phyloP scores from a whole-genome alignment of 1,140 invertebrate genomes.

The Diabrotica undecimpunctata region DNA sequence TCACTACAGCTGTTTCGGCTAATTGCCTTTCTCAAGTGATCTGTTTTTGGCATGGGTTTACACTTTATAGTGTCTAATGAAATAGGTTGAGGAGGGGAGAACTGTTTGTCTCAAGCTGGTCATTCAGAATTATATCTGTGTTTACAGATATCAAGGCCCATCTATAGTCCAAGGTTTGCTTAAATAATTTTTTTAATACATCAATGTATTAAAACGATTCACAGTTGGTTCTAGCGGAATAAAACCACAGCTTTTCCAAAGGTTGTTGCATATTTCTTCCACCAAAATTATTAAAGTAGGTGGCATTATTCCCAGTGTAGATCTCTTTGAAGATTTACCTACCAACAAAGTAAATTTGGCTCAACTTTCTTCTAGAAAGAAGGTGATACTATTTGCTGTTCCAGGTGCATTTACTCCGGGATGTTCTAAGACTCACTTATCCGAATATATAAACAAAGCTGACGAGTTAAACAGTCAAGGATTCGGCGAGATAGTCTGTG shows the following conservation, averaged over 20 bases:
- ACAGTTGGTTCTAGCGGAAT: neutral
- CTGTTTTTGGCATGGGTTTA: too few relatives aligned
- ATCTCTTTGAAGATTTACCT: conserved; percentile 81
- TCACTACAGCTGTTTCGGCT: too few relatives aligned
- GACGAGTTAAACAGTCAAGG: conserved; percentile 77
- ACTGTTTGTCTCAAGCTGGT: too few relatives aligned
- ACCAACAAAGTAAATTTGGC: conserved; percentile 79
- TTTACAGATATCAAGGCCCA: too few relatives aligned
- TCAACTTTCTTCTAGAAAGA: conserved; percentile 73
- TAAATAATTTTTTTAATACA: too few relatives aligned
- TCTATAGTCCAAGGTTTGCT: too few relatives aligned
- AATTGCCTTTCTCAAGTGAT: too few relatives aligned
- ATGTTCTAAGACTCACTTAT: conserved; percentile 89
- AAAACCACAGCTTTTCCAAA: neutral
- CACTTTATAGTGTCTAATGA: too few relatives aligned
- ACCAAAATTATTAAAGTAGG: conserved; percentile 29
- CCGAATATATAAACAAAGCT: conserved; percentile 77
- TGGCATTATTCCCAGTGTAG: conserved; percentile 69
- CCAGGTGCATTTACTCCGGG: conserved; percentile 95
- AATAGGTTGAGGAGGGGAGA: too few relatives aligned
- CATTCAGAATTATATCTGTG: too few relatives aligned
- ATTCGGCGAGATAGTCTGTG: conserved; percentile 78
- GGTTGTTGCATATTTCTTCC: conserved; percentile 21
- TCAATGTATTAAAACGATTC: neutral
- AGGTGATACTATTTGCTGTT: conserved; percentile 85